Evolutionary conservation across 2,113 vertebrate genomes (phyloP).

Genomic region (Neogale vison): DNA sequence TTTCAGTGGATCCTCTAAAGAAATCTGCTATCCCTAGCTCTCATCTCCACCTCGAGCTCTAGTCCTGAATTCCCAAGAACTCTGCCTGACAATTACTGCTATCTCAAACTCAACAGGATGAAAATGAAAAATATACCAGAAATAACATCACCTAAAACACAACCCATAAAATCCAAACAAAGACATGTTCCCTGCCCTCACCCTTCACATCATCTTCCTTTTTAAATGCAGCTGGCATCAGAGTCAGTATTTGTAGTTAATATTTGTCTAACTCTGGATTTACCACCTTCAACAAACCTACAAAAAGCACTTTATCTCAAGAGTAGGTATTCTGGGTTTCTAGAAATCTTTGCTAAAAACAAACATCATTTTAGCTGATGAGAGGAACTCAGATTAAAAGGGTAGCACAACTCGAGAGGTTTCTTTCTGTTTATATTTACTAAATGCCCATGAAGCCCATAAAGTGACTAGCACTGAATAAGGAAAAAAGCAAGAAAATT

Average conservation of each 20-base stretch:
- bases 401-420: background rate
- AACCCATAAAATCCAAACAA: conserved; percentile 46
- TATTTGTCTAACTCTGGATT: conserved; percentile 42
- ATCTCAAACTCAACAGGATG: conserved; percentile 27
- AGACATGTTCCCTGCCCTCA: background rate
- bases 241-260: conserved; percentile 48
- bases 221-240: conserved; percentile 33
- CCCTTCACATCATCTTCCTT: background rate
- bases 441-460: conserved; percentile 11
- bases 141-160: conserved; percentile 37
- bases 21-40: conserved; percentile 23
- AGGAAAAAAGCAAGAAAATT: conserved; percentile 10
- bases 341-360: conserved; percentile 46
- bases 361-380: conserved; percentile 13
- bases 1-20: background rate
- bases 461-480: background rate
- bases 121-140: background rate
- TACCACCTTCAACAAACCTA: conserved; percentile 15
- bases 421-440: conserved; percentile 51
- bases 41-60: background rate
- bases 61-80: conserved; percentile 25
- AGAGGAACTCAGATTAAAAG: conserved; percentile 18
- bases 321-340: conserved; percentile 11
- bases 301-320: conserved; percentile 35
- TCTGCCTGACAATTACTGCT: background rate